Conservation (phyloP, 2,888 invertebrate genomes). For the Folsomia manolachei region DNA sequence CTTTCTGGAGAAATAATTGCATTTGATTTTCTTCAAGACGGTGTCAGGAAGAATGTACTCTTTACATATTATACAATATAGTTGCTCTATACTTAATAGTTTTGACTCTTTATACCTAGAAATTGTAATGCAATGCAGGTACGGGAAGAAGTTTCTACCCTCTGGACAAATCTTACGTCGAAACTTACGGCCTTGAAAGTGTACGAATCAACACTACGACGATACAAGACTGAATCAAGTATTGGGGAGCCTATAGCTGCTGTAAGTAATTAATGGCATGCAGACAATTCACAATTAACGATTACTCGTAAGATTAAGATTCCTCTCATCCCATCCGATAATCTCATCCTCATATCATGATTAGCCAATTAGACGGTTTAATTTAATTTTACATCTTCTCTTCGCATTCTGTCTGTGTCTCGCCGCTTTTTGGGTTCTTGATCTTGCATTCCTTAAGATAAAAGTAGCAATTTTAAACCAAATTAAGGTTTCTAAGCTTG, state of each 20-base stretch:
- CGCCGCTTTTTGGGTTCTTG: not conserved
- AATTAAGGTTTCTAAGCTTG: not conserved
- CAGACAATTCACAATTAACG: not conserved
- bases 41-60: not conserved
- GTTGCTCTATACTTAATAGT: not conserved
- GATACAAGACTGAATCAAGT: constrained; percentile 55
- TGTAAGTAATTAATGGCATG: constrained; percentile 31
- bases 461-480: not conserved
- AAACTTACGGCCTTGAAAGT: constrained; percentile 82
- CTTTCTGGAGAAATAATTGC: not conserved
- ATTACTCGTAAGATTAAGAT: not conserved
- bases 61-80: not conserved
- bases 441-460: not conserved
- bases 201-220: constrained; percentile 77
- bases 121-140: constrained; percentile 34
- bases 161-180: constrained; percentile 80
- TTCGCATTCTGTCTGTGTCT: too few relatives aligned
- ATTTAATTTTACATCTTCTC: not conserved
- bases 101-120: not conserved
- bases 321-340: not conserved
- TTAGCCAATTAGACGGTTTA: not conserved
- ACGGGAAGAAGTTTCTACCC: constrained; percentile 73
- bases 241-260: constrained; percentile 45
- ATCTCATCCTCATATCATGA: too few relatives aligned
- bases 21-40: not conserved